These are phyloP conservation scores for Tiliqua scincoides DNA, from an alignment of 2,113 vertebrate species.

Conservation along the genomic window DNA sequence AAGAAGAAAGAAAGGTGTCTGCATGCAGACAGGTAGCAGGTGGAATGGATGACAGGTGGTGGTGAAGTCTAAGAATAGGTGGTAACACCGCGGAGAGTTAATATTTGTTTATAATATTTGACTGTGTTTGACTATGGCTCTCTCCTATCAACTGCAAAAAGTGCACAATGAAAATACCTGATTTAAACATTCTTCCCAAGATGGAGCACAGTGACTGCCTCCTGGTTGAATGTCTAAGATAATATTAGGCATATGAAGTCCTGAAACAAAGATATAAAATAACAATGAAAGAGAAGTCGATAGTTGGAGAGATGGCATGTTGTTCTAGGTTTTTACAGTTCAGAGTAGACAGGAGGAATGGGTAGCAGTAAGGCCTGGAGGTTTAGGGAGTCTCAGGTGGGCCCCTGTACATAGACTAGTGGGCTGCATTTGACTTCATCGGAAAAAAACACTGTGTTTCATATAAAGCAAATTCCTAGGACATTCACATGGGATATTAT, in stretches of 20 bases:
- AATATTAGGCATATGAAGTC: conserved; percentile 75
- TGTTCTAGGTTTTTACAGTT: not conserved
- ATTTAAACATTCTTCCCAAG: conserved; percentile 82
- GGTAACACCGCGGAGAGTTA: not conserved
- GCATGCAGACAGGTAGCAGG: not conserved
- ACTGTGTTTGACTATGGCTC: not conserved
- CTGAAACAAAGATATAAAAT: conserved; percentile 65
- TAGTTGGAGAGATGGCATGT: not conserved
- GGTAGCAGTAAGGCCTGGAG: too few species aligned
- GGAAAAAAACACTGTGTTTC: not conserved
- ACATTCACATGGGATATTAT: too few species aligned
- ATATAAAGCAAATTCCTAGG: too few species aligned
- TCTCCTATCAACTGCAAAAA: not conserved
- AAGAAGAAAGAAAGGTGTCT: not conserved
- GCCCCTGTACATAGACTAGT: not conserved
- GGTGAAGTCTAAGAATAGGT: not conserved
- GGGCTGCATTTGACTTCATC: not conserved
- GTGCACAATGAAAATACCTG: conserved; percentile 79
- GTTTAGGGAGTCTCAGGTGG: not conserved
- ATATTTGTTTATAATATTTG: too few species aligned
- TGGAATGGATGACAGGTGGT: not conserved
- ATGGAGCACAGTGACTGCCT: conserved; percentile 83
- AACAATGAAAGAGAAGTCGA: not conserved
- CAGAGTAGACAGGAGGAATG: too few species aligned
- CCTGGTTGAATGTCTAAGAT: conserved; percentile 86